phyloP scores from a whole-genome alignment of 1,140 invertebrate genomes.

The Drosophila paulistorum region DNA sequence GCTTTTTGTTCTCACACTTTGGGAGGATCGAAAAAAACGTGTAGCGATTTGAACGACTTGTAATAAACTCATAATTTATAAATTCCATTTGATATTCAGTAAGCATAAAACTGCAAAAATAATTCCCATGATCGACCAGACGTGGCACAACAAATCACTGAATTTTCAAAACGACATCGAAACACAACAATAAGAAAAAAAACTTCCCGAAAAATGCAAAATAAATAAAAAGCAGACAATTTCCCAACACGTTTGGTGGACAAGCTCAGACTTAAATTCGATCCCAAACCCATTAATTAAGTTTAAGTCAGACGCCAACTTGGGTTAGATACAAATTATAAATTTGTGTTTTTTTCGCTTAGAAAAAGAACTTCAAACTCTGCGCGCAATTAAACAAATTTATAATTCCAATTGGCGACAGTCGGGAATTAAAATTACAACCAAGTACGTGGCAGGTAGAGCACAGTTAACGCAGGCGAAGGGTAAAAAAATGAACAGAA shows the following conservation, averaged over 20 bases:
- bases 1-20: not conserved
- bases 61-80: slow-evolving; percentile 62
- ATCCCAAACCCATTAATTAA: slow-evolving; percentile 57
- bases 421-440: slow-evolving; percentile 58
- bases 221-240: slow-evolving; percentile 32
- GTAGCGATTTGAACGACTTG: slow-evolving; percentile 40
- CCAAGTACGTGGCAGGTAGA: slow-evolving; percentile 34
- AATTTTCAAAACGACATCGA: slow-evolving; percentile 4
- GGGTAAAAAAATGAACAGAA: slow-evolving; percentile 15
- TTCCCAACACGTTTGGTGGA: slow-evolving; percentile 57
- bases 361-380: slow-evolving; percentile 9
- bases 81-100: slow-evolving; percentile 56
- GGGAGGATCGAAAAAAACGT: not conserved
- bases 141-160: slow-evolving; percentile 40
- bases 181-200: not conserved
- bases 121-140: slow-evolving; percentile 56
- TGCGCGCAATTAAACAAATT: slow-evolving; percentile 53
- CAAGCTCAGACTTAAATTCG: slow-evolving; percentile 11
- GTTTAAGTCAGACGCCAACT: slow-evolving; percentile 27
- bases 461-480: slow-evolving; percentile 1
- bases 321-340: slow-evolving; percentile 12
- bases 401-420: slow-evolving; percentile 57
- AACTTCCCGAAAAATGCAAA: slow-evolving; percentile 10
- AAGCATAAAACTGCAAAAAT: slow-evolving; percentile 58
- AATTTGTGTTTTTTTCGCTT: slow-evolving; percentile 7